Conservation (phyloP, 2,888 invertebrate genomes). For the Empis livida region DNA sequence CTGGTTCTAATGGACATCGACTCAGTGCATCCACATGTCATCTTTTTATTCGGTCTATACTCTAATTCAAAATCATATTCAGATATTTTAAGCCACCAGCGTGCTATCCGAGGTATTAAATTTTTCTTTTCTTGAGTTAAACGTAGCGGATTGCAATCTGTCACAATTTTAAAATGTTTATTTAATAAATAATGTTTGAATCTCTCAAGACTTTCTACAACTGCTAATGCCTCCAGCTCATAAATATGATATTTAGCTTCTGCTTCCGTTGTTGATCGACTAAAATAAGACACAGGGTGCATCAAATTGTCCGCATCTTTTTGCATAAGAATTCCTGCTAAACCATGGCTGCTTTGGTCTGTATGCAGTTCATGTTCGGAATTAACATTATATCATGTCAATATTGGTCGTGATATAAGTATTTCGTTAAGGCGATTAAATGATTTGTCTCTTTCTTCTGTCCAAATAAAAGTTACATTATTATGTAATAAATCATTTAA, state of each 20-base stretch:
- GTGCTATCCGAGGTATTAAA: conserved; percentile 2
- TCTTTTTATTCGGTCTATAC: neutral
- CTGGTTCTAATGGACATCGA: neutral
- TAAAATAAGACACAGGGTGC: conserved; percentile 2
- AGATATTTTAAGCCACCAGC: conserved; percentile 4
- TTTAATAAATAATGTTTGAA: conserved; percentile 1
- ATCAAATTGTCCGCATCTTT: neutral
- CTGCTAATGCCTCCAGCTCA: conserved; percentile 2
- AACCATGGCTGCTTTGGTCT: conserved; percentile 1
- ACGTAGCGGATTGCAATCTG: conserved; percentile 3
- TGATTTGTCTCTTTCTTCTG: neutral
- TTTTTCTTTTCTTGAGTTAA: conserved; percentile 1
- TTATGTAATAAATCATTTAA: conserved; percentile 15
- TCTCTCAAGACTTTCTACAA: conserved; percentile 1
- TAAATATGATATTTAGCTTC: neutral
- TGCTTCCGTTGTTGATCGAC: neutral
- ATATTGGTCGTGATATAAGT: neutral
- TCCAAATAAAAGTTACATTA: conserved; percentile 13
- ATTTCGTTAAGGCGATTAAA: neutral
- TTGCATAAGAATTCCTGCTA: conserved; percentile 5
- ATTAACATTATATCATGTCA: neutral
- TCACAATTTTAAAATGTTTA: conserved; percentile 3
- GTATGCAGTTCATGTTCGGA: conserved; percentile 4
- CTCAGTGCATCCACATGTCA: conserved; percentile 1
- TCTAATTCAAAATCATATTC: conserved; percentile 3